Percentiles rank a stretch among this genome's conserved stretches.
These are phyloP conservation scores for Drosophila miranda DNA, from an alignment of 1,140 invertebrate genomes.

Conservation along the genomic window DNA sequence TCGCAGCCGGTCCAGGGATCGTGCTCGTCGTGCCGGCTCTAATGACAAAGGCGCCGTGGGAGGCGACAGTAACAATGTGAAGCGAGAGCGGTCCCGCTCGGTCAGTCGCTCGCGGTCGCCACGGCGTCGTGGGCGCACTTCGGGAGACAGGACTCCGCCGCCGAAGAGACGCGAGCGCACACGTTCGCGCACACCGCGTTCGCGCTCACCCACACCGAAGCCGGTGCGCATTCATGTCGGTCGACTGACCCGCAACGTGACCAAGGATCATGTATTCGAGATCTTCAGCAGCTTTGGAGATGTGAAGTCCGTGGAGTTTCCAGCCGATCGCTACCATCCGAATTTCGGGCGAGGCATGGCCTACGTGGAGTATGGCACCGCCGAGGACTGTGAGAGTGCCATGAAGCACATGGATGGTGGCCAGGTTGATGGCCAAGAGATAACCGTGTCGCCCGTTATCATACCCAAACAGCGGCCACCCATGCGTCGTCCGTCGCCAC, in stretches of 20 bases:
- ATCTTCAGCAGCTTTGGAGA: conserved; percentile 97
- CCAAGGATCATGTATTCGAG: conserved; percentile 95
- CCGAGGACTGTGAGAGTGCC: conserved; percentile 98
- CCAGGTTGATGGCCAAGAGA: conserved; percentile 95
- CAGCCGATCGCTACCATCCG: conserved; percentile 92
- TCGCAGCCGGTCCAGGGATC: conserved; percentile 50
- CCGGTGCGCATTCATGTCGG: conserved; percentile 97
- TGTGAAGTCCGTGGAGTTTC: conserved; percentile 95
- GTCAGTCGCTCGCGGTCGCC: conserved; percentile 71
- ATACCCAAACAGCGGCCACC: conserved; percentile 88
- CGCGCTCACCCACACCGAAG: conserved; percentile 92
- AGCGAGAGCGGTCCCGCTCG: conserved; percentile 65
- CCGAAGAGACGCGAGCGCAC: conserved; percentile 76
- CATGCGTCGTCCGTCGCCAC: conserved; percentile 86
- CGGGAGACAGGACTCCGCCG: conserved; percentile 70
- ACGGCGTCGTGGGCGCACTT: conserved; percentile 66
- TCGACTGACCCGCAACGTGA: conserved; percentile 95
- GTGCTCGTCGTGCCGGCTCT: conserved; percentile 49
- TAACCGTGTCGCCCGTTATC: conserved; percentile 95
- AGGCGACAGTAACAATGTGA: conserved; percentile 56
- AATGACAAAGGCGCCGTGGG: conserved; percentile 29
- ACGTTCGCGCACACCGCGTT: conserved; percentile 87
- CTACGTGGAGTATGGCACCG: conserved; percentile 96
- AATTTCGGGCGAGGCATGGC: conserved; percentile 94
- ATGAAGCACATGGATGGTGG: conserved; percentile 99